These are phyloP conservation scores for Drosophila pachea DNA, from an alignment of 1,140 invertebrate species.

Conservation along the genomic window DNA sequence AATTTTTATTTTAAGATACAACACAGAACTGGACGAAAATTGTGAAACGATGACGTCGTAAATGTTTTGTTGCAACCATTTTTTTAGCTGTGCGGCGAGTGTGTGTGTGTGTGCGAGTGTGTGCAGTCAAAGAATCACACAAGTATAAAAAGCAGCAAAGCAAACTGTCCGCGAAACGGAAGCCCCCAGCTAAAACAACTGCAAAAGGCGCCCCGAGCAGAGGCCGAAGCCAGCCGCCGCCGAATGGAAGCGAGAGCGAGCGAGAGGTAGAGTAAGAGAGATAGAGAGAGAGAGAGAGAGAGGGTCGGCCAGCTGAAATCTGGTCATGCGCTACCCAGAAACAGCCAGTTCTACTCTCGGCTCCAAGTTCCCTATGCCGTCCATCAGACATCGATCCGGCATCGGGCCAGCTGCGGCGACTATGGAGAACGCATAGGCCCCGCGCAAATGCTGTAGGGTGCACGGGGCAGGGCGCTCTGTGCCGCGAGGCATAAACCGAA, in stretches of 20 bases:
- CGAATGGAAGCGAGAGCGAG: conserved; percentile 1
- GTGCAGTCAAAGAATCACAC: conserved; percentile 37
- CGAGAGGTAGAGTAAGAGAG: not conserved
- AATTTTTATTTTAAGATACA: conserved; percentile 69
- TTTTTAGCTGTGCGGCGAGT: conserved; percentile 19
- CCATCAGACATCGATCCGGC: no score
- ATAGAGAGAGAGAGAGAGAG: not conserved
- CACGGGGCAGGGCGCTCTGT: conserved; percentile 30
- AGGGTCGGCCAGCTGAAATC: not conserved
- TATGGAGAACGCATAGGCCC: not conserved
- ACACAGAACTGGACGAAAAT: conserved; percentile 60
- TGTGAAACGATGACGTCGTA: conserved; percentile 76
- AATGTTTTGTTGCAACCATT: conserved; percentile 76
- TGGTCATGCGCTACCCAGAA: conserved; percentile 8
- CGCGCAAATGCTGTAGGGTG: conserved; percentile 1
- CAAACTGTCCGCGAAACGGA: conserved; percentile 76
- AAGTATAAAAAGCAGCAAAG: conserved; percentile 64
- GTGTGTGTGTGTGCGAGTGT: conserved; percentile 5
- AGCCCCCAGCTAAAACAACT: conserved; percentile 69
- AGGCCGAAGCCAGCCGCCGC: no score
- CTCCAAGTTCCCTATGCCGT: no score
- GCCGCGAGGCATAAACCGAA: conserved; percentile 72
- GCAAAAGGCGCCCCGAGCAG: conserved; percentile 41
- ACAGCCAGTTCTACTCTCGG: no score
- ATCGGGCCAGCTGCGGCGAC: no score